Evolutionary conservation across 1,140 invertebrate species (phyloP).

Genomic region (Prorops nasuta): DNA sequence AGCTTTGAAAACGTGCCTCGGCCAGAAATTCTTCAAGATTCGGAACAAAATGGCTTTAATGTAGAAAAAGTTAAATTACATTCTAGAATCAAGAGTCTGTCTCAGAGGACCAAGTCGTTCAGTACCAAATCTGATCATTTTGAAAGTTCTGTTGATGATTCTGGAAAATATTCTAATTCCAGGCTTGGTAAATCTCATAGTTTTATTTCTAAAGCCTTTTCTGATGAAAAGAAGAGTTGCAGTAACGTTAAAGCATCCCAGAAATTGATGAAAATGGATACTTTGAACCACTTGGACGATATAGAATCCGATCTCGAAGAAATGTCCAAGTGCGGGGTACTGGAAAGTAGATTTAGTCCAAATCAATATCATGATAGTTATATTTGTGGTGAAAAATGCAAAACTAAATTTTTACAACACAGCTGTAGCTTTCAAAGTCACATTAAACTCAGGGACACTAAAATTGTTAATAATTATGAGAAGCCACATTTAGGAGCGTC

Average conservation of each 20-base stretch:
- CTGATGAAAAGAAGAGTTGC: too few relatives aligned
- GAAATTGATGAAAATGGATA: slow-evolving; percentile 15
- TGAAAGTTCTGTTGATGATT: too few relatives aligned
- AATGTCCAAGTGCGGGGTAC: slow-evolving; percentile 16
- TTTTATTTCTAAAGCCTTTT: too few relatives aligned
- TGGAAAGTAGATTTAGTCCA: slow-evolving; percentile 14
- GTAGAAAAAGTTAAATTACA: slow-evolving; percentile 6
- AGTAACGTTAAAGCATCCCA: not conserved
- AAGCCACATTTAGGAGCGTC: slow-evolving; percentile 11
- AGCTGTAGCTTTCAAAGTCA: slow-evolving; percentile 37
- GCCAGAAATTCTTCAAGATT: not conserved
- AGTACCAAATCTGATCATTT: too few relatives aligned
- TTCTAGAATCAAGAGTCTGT: too few relatives aligned
- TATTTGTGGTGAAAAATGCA: slow-evolving; percentile 19
- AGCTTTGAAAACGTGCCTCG: slow-evolving; percentile 20
- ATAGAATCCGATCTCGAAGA: slow-evolving; percentile 14
- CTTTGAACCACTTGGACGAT: slow-evolving; percentile 4
- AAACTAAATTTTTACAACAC: slow-evolving; percentile 21
- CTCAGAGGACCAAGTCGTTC: too few relatives aligned
- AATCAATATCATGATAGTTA: slow-evolving; percentile 25
- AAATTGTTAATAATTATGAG: slow-evolving; percentile 17
- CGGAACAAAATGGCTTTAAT: not conserved
- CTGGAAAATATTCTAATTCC: not conserved
- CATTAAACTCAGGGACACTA: slow-evolving; percentile 16
- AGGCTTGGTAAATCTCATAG: slow-evolving; percentile 27